phyloP scores from a whole-genome alignment of 1,140 invertebrate species.

The Cotesia typhae region DNA sequence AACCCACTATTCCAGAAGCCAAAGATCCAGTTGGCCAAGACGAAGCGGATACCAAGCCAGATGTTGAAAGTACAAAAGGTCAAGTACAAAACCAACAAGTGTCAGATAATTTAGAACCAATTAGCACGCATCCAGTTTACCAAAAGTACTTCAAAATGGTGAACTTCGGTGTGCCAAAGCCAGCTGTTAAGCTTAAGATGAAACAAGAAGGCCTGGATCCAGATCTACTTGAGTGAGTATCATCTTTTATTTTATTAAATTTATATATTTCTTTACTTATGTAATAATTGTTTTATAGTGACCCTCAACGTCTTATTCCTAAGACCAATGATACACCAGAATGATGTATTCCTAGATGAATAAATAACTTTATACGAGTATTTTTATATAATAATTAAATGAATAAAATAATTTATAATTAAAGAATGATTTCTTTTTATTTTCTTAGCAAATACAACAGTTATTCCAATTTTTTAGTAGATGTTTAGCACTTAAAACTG shows the following conservation, averaged over 20 bases:
- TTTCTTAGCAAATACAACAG: slow-evolving; percentile 55
- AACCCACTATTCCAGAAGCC: slow-evolving; percentile 25
- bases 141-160: slow-evolving; percentile 88
- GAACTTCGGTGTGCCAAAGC: slow-evolving; percentile 81
- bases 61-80: neutral
- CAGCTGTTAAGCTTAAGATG: slow-evolving; percentile 86
- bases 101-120: slow-evolving; percentile 36
- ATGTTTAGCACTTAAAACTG: slow-evolving; percentile 76
- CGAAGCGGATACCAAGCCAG: slow-evolving; percentile 44
- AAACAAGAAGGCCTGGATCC: slow-evolving; percentile 82
- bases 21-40: slow-evolving; percentile 36
- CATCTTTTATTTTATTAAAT: slow-evolving; percentile 23
- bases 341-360: neutral
- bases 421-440: slow-evolving; percentile 53
- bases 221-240: slow-evolving; percentile 77
- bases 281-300: slow-evolving; percentile 31
- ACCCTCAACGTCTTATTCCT: slow-evolving; percentile 45
- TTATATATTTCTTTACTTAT: neutral
- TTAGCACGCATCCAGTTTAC: slow-evolving; percentile 74
- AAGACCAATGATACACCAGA: slow-evolving; percentile 32
- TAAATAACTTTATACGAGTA: slow-evolving; percentile 28
- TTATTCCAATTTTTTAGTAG: slow-evolving; percentile 61
- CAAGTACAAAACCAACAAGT: slow-evolving; percentile 39
- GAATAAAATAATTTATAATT: slow-evolving; percentile 47
- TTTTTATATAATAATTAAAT: slow-evolving; percentile 44